A percentile compares a stretch with the other conserved stretches of the same genome.
Conservation (phyloP, 2,888 invertebrate genomes). For the Unio pictorum region DNA sequence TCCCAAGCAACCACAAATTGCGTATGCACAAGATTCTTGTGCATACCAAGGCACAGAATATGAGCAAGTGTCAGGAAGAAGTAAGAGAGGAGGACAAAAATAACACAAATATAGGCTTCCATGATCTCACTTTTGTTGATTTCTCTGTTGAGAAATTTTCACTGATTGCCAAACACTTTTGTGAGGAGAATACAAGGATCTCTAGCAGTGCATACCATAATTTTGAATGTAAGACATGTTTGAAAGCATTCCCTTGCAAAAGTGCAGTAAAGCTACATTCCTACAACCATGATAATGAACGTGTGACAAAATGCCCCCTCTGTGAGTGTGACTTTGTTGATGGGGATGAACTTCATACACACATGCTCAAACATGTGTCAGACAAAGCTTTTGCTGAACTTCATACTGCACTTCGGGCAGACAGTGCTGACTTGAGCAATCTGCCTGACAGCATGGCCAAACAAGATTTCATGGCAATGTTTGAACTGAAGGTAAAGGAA, state of each 20-base stretch:
- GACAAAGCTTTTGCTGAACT: slow-evolving; percentile 54
- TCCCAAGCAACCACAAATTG: slow-evolving; percentile 80
- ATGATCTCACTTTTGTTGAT: slow-evolving; percentile 82
- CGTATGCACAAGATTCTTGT: slow-evolving; percentile 81
- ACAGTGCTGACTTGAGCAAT: slow-evolving; percentile 32
- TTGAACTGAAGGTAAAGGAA: slow-evolving; percentile 75
- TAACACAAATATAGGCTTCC: slow-evolving; percentile 52
- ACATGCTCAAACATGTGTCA: slow-evolving; percentile 62
- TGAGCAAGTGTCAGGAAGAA: slow-evolving; percentile 7
- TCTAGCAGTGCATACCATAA: slow-evolving; percentile 64
- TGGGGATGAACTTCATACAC: slow-evolving; percentile 52
- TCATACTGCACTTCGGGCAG: slow-evolving; percentile 26
- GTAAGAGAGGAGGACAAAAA: slow-evolving; percentile 13
- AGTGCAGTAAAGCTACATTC: slow-evolving; percentile 67
- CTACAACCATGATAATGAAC: slow-evolving; percentile 58
- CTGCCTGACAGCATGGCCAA: slow-evolving; percentile 69
- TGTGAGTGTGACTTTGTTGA: slow-evolving; percentile 79
- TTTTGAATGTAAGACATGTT: slow-evolving; percentile 67
- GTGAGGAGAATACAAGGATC: slow-evolving; percentile 76
- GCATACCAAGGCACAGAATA: slow-evolving; percentile 69
- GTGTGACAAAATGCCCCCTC: slow-evolving; percentile 60
- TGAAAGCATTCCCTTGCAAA: slow-evolving; percentile 69
- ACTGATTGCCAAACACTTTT: slow-evolving; percentile 82
- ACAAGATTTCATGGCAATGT: slow-evolving; percentile 86
- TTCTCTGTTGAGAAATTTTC: slow-evolving; percentile 86